phyloP scores from a whole-genome alignment of 2,797 vertebrate species.

The Ptychobarbus kaznakovi region DNA sequence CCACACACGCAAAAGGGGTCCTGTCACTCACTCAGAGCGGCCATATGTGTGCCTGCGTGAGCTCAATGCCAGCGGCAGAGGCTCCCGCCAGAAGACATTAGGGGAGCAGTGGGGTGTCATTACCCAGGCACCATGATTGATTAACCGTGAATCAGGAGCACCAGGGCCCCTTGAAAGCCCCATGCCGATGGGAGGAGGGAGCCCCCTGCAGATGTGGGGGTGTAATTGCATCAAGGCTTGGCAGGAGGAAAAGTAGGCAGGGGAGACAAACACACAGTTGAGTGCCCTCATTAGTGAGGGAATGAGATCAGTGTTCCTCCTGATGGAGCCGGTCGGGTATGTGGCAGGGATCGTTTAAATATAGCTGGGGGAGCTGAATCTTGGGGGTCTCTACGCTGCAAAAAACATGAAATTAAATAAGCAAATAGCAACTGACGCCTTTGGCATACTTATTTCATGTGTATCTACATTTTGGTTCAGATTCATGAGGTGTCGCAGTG shows the following conservation, averaged over 20 bases:
- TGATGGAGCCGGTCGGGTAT: slow-evolving; percentile 18
- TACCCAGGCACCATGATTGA: slow-evolving; percentile 83
- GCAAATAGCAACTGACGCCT: slow-evolving; percentile 15
- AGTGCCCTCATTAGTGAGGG: slow-evolving; percentile 71
- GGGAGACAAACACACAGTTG: slow-evolving; percentile 71
- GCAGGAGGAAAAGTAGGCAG: slow-evolving; percentile 59
- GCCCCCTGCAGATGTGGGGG: slow-evolving; percentile 79
- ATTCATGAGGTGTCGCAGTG: slow-evolving; percentile 8
- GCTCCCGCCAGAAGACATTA: slow-evolving; percentile 85
- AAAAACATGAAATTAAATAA: slow-evolving; percentile 28
- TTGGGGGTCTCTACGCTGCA: neutral
- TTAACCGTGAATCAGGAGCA: slow-evolving; percentile 79
- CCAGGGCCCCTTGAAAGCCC: slow-evolving; percentile 62
- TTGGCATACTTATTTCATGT: slow-evolving; percentile 1
- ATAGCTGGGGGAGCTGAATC: slow-evolving; percentile 14
- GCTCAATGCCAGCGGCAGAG: slow-evolving; percentile 76
- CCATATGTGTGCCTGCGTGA: slow-evolving; percentile 86
- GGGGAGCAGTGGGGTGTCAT: slow-evolving; percentile 83
- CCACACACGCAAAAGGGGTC: slow-evolving; percentile 74
- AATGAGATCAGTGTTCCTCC: slow-evolving; percentile 50
- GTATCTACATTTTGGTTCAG: slow-evolving; percentile 18
- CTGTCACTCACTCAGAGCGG: slow-evolving; percentile 81
- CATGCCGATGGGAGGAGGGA: slow-evolving; percentile 64
- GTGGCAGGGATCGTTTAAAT: slow-evolving; percentile 5
- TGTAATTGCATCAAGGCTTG: slow-evolving; percentile 80